phyloP scores from a whole-genome alignment of 2,113 vertebrate genomes.

The Jaculus jaculus region DNA sequence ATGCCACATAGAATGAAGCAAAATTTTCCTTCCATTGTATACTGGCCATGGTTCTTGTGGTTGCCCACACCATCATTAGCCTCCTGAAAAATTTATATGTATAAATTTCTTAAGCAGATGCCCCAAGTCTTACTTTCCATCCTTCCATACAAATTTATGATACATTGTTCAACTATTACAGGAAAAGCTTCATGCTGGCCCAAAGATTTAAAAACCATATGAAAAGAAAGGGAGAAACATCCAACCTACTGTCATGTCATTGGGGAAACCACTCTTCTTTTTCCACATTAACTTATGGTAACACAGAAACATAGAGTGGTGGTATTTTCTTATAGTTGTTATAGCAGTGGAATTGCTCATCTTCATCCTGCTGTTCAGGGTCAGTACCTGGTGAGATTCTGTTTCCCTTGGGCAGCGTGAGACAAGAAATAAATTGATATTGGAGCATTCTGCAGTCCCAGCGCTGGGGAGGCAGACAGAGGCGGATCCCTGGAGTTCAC shows the following conservation, averaged over 20 bases:
- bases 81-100: constrained; percentile 61
- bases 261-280: constrained; percentile 55
- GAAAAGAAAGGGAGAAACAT: neutral
- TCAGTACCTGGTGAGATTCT: constrained; percentile 39
- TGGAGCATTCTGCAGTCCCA: too few relatives aligned
- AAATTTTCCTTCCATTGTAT: constrained; percentile 44
- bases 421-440: constrained; percentile 34
- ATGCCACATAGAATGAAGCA: neutral
- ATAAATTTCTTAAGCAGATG: constrained; percentile 69
- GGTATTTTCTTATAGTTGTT: neutral
- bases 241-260: constrained; percentile 45
- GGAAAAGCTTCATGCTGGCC: constrained; percentile 58
- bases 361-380: neutral
- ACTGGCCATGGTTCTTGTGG: neutral
- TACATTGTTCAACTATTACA: constrained; percentile 58
- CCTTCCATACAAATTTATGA: constrained; percentile 72
- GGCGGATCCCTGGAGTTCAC: too few relatives aligned
- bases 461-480: too few relatives aligned
- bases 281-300: constrained; percentile 42
- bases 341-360: neutral
- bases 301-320: constrained; percentile 51
- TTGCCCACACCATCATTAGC: constrained; percentile 24
- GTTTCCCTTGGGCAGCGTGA: constrained; percentile 35
- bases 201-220: neutral
- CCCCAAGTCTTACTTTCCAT: constrained; percentile 63